Conservation (phyloP, 2,888 invertebrate species). For the Schizaphis graminum region DNA sequence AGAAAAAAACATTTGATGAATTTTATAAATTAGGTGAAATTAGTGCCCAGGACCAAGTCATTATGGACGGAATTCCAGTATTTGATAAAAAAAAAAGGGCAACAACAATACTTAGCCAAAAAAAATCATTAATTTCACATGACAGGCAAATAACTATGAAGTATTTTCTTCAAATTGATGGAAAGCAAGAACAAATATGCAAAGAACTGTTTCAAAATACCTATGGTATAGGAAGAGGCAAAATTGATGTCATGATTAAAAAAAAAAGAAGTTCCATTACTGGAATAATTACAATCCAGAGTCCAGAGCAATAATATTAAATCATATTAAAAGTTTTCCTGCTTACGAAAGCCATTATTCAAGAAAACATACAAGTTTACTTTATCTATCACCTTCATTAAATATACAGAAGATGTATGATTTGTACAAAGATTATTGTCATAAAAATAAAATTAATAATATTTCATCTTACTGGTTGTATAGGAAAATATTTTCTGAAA, state of each 20-base stretch:
- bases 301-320: neutral
- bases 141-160: neutral
- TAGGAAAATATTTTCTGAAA: neutral
- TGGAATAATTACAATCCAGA: neutral
- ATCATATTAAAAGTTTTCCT: neutral
- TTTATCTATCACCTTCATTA: neutral
- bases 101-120: neutral
- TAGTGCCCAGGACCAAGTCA: neutral
- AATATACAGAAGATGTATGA: neutral
- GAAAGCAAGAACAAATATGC: neutral
- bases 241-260: neutral
- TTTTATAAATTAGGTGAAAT: neutral
- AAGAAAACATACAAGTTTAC: neutral
- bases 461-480: neutral
- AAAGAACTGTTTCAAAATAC: neutral
- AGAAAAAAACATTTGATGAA: no score
- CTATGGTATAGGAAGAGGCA: neutral
- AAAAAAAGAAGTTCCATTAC: neutral
- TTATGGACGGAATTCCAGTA: neutral
- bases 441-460: neutral
- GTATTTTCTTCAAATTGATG: neutral
- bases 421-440: neutral
- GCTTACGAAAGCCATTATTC: neutral
- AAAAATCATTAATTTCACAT: neutral
- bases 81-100: neutral